phyloP scores from a whole-genome alignment of 2,113 vertebrate species.

The Typhlomys cinereus region DNA sequence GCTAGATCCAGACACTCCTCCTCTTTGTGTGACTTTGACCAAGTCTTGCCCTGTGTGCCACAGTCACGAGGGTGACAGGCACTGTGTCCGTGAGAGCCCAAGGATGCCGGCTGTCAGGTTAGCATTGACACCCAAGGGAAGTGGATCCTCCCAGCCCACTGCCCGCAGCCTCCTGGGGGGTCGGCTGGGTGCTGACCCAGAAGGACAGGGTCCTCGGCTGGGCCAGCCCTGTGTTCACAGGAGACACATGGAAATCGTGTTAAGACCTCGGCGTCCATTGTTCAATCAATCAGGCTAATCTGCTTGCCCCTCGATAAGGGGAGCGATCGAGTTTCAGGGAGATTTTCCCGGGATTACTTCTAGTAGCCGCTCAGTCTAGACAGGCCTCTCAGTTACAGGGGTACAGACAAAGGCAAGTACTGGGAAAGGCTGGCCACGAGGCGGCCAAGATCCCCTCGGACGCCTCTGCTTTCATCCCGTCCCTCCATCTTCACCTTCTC shows the following conservation, averaged over 20 bases:
- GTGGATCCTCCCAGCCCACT: neutral
- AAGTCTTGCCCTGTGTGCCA: neutral
- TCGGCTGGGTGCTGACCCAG: conserved; percentile 62
- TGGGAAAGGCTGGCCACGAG: conserved; percentile 76
- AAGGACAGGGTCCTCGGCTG: conserved; percentile 71
- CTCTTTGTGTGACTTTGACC: neutral
- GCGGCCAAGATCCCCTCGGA: neutral
- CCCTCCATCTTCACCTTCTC: neutral
- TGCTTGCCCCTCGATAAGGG: conserved; percentile 86
- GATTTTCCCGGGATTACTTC: conserved; percentile 97
- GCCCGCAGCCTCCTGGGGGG: neutral
- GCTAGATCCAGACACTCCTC: neutral
- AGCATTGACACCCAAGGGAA: rapidly evolving
- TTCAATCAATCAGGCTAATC: conserved; percentile 89
- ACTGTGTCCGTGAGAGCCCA: rapidly evolving
- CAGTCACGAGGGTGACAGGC: rapidly evolving
- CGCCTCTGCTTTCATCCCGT: neutral
- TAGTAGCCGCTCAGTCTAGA: conserved; percentile 97
- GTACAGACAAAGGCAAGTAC: conserved; percentile 91
- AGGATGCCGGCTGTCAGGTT: neutral
- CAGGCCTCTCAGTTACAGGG: conserved; percentile 94
- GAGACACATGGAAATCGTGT: conserved; percentile 81
- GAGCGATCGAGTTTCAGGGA: conserved; percentile 93
- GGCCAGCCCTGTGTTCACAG: conserved; percentile 63
- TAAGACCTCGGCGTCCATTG: conserved; percentile 84